Evolutionary conservation across 2,888 invertebrate genomes (phyloP).

Genomic region (Cantharis rufa): DNA sequence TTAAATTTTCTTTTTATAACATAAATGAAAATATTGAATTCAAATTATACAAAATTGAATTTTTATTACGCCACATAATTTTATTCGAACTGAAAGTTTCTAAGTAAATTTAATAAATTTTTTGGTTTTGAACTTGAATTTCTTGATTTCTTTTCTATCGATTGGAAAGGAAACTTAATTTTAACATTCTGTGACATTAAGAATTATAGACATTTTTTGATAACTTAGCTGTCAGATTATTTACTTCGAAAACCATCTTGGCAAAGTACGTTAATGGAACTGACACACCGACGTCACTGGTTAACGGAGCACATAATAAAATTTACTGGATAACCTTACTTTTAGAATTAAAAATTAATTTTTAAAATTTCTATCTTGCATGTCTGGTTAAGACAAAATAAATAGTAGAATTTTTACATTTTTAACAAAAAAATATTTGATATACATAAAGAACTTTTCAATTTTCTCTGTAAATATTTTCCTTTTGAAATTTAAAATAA

Average conservation of each 20-base stretch:
- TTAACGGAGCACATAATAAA: conserved; percentile 7
- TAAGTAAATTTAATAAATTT: not conserved
- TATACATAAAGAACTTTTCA: not conserved
- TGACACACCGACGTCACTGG: conserved; percentile 9
- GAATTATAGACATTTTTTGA: conserved; percentile 12
- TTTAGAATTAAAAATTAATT: not conserved
- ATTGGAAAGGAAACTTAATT: not conserved
- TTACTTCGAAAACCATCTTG: conserved; percentile 3
- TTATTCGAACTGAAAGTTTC: not conserved
- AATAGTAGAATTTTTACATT: not conserved
- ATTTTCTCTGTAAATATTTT: not conserved
- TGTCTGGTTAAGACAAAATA: not conserved
- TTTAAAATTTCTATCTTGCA: not conserved
- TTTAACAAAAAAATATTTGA: not conserved
- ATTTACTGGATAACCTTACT: not conserved
- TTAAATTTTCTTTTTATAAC: not conserved
- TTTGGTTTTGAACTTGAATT: not conserved
- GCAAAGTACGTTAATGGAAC: conserved; percentile 1
- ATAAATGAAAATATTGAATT: not conserved
- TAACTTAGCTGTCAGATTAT: conserved; percentile 20
- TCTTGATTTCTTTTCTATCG: not conserved
- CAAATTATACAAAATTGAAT: not conserved
- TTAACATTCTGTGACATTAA: conserved; percentile 7
- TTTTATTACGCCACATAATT: not conserved
- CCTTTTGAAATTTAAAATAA: not conserved